Conservation (phyloP, 2,797 vertebrate genomes). For the Netta rufina region DNA sequence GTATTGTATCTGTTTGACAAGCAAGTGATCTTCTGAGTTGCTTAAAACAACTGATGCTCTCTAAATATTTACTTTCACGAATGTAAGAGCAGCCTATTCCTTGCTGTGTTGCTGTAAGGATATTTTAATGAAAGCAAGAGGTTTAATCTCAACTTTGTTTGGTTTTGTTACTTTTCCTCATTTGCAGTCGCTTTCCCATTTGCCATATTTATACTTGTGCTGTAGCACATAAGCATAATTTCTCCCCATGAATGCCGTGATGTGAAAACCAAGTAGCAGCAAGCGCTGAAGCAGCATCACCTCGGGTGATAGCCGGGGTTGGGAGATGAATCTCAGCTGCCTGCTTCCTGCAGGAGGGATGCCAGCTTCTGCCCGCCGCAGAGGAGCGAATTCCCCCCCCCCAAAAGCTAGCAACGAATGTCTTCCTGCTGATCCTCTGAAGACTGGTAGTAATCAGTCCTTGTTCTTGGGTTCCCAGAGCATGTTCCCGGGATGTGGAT, state of each 20-base stretch:
- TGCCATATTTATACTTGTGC: neutral
- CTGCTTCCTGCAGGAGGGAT: neutral
- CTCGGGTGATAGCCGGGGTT: neutral
- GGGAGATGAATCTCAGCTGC: neutral
- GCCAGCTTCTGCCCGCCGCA: neutral
- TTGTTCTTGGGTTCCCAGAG: neutral
- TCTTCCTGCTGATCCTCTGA: neutral
- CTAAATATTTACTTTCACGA: neutral
- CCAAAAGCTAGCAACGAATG: neutral
- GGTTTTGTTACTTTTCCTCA: neutral
- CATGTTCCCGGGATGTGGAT: neutral
- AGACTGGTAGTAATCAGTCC: neutral
- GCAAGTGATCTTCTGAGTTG: neutral
- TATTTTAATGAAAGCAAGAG: neutral
- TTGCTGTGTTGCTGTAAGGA: neutral
- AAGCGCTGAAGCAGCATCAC: neutral
- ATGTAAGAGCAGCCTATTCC: neutral
- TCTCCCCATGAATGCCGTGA: neutral
- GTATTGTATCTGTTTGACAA: neutral
- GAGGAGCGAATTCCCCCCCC: neutral
- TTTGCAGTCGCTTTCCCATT: neutral
- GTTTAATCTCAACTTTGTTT: neutral
- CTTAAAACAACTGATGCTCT: neutral
- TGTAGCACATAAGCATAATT: neutral
- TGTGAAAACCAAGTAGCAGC: neutral